Evolutionary conservation across 2,888 invertebrate genomes (phyloP).

Genomic region (Eilema sororculum): DNA sequence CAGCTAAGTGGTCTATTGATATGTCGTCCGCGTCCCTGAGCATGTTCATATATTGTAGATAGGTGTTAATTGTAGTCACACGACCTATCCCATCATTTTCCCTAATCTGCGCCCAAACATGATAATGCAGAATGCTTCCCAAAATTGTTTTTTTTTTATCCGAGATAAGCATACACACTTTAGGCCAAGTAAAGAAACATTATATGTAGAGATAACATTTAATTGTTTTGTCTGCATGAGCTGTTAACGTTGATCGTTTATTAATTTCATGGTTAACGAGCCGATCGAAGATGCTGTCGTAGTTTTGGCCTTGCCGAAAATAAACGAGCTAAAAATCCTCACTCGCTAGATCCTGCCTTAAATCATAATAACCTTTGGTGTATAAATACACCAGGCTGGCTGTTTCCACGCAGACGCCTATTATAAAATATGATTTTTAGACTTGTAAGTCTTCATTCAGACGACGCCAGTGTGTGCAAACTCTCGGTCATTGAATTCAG

Average conservation of each 20-base stretch:
- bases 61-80: conserved; percentile 33
- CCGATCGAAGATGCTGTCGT: conserved; percentile 25
- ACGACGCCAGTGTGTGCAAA: conserved; percentile 40
- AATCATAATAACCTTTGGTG: conserved; percentile 38
- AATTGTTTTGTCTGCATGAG: conserved; percentile 8
- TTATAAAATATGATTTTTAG: conserved; percentile 13
- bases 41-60: conserved; percentile 14
- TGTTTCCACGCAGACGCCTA: neutral
- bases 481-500: conserved; percentile 60
- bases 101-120: conserved; percentile 35
- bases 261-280: conserved; percentile 24
- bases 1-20: conserved; percentile 46
- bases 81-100: conserved; percentile 33
- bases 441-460: conserved; percentile 19
- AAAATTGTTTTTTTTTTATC: conserved; percentile 21
- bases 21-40: conserved; percentile 33
- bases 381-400: conserved; percentile 26
- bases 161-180: neutral
- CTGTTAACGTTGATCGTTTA: conserved; percentile 22
- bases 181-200: neutral
- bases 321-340: conserved; percentile 37
- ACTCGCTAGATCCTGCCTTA: conserved; percentile 33
- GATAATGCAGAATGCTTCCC: conserved; percentile 25
- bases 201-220: neutral
- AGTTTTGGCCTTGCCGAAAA: conserved; percentile 41